Base-by-base conservation (phyloP, 2,888 invertebrate genomes). In the Orthosia cruda region DNA sequence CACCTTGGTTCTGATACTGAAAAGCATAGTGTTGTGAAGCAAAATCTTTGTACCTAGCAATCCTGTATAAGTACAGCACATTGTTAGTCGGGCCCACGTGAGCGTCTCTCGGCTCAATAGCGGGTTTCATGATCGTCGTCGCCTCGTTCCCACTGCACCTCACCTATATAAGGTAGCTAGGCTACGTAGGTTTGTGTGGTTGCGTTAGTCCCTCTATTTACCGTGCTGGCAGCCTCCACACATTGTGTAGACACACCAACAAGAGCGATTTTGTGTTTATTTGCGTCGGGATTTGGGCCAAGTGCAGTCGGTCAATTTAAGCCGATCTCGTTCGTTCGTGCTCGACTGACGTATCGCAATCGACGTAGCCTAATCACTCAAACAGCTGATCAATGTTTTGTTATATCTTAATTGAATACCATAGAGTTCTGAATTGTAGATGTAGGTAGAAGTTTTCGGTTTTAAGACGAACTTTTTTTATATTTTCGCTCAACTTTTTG, bases 231-330 rank as follows among this genome's bases (percentile, higher is more conserved):
- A 91, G 87, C 89, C 87, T 89, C 87, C 86, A 87, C 87, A 88
- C 90, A 88, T 85, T 88, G 88, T 89, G 89, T 90, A 90, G 89
- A 89, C 88, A 88, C 86, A 90, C 89, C 89, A 87, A 89, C 91
- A 91, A 89, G 87, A 91, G 88, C 89, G 88, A 92, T 91, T 92
- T 92, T 91, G 90, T 93, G 94, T 94, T 93, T 94, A 94, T 94
- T 93, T 94, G 92, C 89, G 90, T 91, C 91, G 90, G 92, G 94
- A 94, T 94, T 94, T 92, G 92, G 95, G 95, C 95, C 95, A 94
- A 95, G 95, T 94, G 94, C 94, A 95, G 89, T 94, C 91, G 94
- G 94, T 92, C 92, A 92, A 92, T 93, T 93, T 90, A 91, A 91
- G 89, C 89, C 89, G 88, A 91, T 92, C 90, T 91, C 91, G 90